Evolutionary conservation across 2,888 invertebrate species (phyloP).

Genomic region (Pachydiplax longipennis): DNA sequence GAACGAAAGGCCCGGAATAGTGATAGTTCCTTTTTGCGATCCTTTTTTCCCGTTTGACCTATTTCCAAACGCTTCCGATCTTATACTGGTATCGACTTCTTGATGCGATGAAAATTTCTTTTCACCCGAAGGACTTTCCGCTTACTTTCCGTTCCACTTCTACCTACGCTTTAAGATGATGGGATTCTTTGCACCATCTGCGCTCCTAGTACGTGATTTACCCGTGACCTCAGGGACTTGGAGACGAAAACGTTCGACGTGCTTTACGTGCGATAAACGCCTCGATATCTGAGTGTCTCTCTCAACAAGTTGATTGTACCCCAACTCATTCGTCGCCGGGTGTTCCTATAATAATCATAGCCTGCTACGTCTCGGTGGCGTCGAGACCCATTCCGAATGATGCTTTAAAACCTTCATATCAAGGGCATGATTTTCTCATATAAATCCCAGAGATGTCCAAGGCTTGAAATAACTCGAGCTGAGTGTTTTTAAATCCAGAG

Average conservation of each 20-base stretch:
- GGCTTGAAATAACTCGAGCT: no score
- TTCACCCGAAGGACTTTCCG: no score
- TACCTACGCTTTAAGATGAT: no score
- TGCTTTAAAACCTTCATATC: background rate
- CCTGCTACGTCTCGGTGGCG: background rate
- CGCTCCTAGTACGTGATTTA: background rate
- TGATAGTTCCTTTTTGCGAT: no score
- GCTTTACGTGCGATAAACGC: background rate
- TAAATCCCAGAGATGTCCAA: background rate
- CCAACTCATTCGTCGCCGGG: background rate
- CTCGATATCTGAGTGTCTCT: background rate
- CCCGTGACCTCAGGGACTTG: background rate
- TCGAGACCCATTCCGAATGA: background rate
- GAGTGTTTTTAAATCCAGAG: no score
- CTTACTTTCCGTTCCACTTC: no score
- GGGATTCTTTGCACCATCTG: background rate
- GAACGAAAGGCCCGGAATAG: no score
- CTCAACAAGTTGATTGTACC: background rate
- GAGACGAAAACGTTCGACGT: background rate
- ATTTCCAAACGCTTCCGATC: no score
- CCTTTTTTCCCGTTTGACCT: no score
- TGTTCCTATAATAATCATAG: background rate
- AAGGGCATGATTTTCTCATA: background rate
- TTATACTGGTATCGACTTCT: no score
- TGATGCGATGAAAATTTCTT: no score